Evolutionary conservation across 30 jellyfish, hydroid and myxozoan genomes (phyloP).

Genomic region (Haliclystus octoradiatus): DNA sequence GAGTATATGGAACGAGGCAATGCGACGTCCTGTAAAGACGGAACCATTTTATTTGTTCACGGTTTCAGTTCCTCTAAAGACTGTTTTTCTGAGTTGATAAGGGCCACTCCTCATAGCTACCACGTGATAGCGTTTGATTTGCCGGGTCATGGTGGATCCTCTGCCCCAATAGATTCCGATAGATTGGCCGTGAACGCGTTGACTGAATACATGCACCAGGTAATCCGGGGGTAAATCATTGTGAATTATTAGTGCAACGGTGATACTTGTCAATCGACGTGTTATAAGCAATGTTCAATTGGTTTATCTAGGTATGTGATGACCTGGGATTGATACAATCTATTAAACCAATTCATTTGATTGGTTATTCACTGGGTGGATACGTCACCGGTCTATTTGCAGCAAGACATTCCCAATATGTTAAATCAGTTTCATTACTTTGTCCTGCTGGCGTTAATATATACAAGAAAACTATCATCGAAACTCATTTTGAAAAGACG

Average conservation of each 20-base stretch:
- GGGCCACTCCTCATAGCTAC: not conserved
- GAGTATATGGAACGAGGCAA: not conserved
- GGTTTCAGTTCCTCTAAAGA: not conserved
- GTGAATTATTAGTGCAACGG: no score
- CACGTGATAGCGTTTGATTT: not conserved
- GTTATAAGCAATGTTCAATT: no score
- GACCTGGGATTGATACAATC: no score
- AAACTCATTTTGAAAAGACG: not conserved
- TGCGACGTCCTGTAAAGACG: not conserved
- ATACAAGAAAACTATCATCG: not conserved
- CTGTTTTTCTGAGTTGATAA: not conserved
- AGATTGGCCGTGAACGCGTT: not conserved
- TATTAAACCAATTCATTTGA: not conserved
- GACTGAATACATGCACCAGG: not conserved
- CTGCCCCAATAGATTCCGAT: not conserved
- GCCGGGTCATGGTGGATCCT: constrained; percentile 1
- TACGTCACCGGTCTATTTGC: not conserved
- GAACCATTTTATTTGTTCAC: not conserved
- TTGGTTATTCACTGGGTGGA: not conserved
- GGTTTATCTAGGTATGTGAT: no score
- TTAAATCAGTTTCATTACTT: not conserved
- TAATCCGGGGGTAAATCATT: no score
- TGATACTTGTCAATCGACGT: no score
- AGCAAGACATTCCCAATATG: not conserved
- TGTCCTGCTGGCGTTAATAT: not conserved